phyloP scores from a whole-genome alignment of 2,797 vertebrate species.

The Chelonia mydas region DNA sequence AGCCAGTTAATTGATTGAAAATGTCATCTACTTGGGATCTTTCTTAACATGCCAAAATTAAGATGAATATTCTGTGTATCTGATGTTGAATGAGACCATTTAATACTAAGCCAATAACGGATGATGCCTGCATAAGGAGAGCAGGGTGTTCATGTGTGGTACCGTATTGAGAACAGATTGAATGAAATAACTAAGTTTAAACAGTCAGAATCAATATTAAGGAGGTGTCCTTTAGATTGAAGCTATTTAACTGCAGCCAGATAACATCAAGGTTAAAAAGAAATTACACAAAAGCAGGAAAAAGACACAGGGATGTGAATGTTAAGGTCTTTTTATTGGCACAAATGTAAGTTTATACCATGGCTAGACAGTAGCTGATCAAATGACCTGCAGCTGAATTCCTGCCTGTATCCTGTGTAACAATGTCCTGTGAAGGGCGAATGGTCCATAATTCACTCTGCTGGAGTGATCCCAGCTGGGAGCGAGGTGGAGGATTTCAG shows the following conservation, averaged over 20 bases:
- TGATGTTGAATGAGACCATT: constrained; percentile 57
- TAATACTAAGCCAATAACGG: constrained; percentile 30
- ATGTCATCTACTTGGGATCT: constrained; percentile 53
- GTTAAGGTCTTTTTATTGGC: constrained; percentile 24
- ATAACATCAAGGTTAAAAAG: constrained; percentile 45
- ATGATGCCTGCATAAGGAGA: constrained; percentile 34
- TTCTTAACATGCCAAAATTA: constrained; percentile 42
- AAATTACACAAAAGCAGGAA: constrained; percentile 11
- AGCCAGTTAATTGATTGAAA: constrained; percentile 53
- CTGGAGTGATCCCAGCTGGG: not conserved
- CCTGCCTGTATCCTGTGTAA: not conserved
- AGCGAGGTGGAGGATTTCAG: not conserved
- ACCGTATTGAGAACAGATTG: constrained; percentile 23
- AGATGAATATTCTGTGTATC: constrained; percentile 62
- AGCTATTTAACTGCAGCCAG: constrained; percentile 61
- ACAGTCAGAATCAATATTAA: constrained; percentile 38
- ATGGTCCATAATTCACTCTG: not conserved
- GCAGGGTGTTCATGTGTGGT: not conserved
- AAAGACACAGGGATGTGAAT: constrained; percentile 31
- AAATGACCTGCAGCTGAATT: not conserved
- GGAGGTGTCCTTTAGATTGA: constrained; percentile 38
- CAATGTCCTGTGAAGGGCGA: not conserved
- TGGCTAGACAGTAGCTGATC: not conserved
- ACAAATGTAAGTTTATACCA: not conserved
- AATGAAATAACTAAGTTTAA: constrained; percentile 56